phyloP scores from a whole-genome alignment of 2,888 invertebrate genomes.

The Caradrina clavipalpis region DNA sequence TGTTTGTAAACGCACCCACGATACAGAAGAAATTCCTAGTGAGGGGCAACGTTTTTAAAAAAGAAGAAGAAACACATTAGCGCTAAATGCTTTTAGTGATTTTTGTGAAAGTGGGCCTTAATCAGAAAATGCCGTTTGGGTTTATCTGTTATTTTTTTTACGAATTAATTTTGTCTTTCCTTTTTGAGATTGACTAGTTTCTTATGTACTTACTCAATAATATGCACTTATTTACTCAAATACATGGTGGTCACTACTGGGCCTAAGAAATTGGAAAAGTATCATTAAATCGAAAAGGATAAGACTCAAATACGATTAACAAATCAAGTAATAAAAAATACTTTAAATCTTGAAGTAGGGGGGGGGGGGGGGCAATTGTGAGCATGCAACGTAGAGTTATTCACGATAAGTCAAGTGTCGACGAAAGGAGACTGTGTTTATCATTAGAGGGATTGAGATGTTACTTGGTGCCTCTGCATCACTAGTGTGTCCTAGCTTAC shows the following conservation, averaged over 20 bases:
- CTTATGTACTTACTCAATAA: background rate
- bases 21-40: no score
- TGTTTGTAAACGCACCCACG: no score
- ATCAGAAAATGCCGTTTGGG: background rate
- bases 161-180: background rate
- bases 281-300: background rate
- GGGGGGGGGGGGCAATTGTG: background rate
- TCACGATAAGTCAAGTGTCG: constrained; percentile 1
- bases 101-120: no score
- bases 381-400: background rate
- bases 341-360: background rate
- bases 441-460: background rate
- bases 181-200: background rate
- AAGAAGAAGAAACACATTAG: no score
- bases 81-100: no score
- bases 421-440: background rate
- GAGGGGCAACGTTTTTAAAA: no score
- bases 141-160: background rate
- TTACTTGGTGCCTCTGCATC: no score
- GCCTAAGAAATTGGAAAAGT: background rate
- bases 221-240: background rate
- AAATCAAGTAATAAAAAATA: background rate
- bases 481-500: no score
- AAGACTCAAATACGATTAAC: background rate
- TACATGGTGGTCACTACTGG: no score